Base-by-base conservation (phyloP, 2,113 vertebrate genomes). In the Montifringilla adamsi region DNA sequence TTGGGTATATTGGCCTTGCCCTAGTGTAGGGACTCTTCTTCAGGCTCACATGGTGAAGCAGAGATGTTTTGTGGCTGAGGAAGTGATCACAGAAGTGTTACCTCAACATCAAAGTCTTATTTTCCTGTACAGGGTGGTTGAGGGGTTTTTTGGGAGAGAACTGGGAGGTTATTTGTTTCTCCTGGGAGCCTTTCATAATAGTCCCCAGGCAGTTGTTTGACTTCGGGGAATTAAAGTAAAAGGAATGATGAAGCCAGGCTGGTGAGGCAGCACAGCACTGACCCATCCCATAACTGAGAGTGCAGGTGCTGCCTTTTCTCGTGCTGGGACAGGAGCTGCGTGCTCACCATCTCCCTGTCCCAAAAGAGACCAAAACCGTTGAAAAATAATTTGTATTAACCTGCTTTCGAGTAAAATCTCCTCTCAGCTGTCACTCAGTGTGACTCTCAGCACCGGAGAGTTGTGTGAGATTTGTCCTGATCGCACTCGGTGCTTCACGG, bases 401-500 rank as follows among this genome's bases (percentile, higher is more conserved):
- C 33, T 37, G 13, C 33, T 33, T 30, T 35, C 2, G 1, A 68
- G 56, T 63, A 6, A 59, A 69, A 56, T 11, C 39, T 50, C 28
- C 10, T 58, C 37, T 77, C 37, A 13, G 26, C 73, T 68, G 31
- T 55, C 44, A 5, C 67, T 47, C 53, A 7, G 5, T 24, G 30
- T 41, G 39, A 41, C 39, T 41, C 39, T 41, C 39, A 41, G 39
- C 53, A 1, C 16, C 0, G 0, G 15, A 50, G 50, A n/a, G 8
- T n/a, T n/a, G 55, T 7, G 39, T 18, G 64, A 63, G 50, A 22
- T 77, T 83, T 30, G 23, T 15, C 75, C 84, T 4, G 10, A 5
- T 58, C 2, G 1, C 11, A 3, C 66, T 53, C 31, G 0, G 35
- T 7, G 79, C 80, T 63, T 55, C 9, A 3, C 33, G 1, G 60